Evolutionary conservation across 2,113 vertebrate genomes (phyloP).

Genomic region (Dasyprocta punctata): DNA sequence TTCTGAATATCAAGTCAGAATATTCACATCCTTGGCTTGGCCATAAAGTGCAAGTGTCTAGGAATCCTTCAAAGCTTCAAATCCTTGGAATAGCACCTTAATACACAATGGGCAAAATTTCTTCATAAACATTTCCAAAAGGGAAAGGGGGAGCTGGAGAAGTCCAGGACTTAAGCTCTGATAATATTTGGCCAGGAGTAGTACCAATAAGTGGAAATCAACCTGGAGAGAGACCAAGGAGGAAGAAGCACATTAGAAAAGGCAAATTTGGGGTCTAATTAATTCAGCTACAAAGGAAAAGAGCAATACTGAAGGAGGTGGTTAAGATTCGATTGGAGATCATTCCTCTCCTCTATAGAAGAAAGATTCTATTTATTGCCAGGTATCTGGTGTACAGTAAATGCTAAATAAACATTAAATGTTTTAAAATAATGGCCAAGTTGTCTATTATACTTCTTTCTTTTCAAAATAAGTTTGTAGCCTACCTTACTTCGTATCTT

Average conservation of each 20-base stretch:
- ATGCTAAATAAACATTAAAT: conserved; percentile 56
- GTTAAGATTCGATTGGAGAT: background rate
- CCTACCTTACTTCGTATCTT: conserved; percentile 6
- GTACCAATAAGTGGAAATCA: background rate
- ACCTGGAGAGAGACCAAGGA: conserved; percentile 42
- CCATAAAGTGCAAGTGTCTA: background rate
- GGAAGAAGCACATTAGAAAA: conserved; percentile 41
- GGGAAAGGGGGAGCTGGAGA: conserved; percentile 4
- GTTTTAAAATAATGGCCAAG: conserved; percentile 31
- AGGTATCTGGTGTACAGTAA: conserved; percentile 38
- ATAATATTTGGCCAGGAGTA: background rate
- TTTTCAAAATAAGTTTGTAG: conserved; percentile 57
- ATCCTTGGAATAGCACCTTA: background rate
- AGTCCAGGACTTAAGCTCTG: conserved; percentile 16
- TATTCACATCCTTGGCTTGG: background rate
- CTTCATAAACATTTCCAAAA: background rate
- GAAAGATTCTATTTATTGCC: conserved; percentile 62
- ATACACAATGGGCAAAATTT: background rate
- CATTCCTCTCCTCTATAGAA: conserved; percentile 37
- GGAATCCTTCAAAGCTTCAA: background rate
- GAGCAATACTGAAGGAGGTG: conserved; percentile 9
- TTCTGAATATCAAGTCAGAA: conserved; percentile 5
- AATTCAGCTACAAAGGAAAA: conserved; percentile 10
- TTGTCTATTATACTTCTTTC: conserved; percentile 46
- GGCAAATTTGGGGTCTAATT: conserved; percentile 29